Evolutionary conservation across 2,888 invertebrate species (phyloP), one percentile per base, ranked within the genome.

Genomic region (Anoplius nigerrimus): DNA sequence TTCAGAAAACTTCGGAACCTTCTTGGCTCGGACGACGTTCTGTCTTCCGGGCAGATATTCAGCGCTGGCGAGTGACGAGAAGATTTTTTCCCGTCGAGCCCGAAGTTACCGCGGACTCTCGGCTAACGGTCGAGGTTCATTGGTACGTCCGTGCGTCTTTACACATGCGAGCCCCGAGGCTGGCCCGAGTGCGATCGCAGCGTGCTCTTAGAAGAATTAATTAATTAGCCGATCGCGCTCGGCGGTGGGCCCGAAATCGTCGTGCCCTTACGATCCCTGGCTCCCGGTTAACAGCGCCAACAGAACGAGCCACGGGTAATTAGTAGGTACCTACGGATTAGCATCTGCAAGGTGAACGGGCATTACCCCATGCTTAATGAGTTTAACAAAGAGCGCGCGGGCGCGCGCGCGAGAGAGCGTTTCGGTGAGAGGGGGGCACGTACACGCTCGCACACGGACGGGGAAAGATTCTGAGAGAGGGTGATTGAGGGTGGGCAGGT

Each of bases 251-350:
- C 81, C 83, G 82, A 84, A 85, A 76, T 78, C 74, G 59, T 66
- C 69, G 57, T 71, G 62, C 69, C 59, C 34, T 72, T 71, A 69
- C 65, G 59, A 67, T 59, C 56, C 60, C 54, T 58, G 45, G 57
- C 57, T 27, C 54, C 58, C 52, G 60, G 69, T 73, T 66, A 67
- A 68, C 71, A 72, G 60, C 68, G 60, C 65, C 71, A 77, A 76
- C 77, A 74, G 71, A 76, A 78, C 78, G 82, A 78, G 79, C 69
- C 66, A 54, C 68, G 75, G 80, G 85, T 86, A 87, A 87, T 87
- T 87, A 87, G 87, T 87, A 87, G 81, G 81, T 86, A 85, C 85
- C 77, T 71, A 79, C 73, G 69, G 79, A 79, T 79, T 75, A 75
- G 83, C 86, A 84, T 80, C 82, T 82, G 83, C 84, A 77, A 81